These are phyloP conservation scores for Yoshiicerus persimilis DNA, from an alignment of 1,140 invertebrate genomes.

Conservation along the genomic window DNA sequence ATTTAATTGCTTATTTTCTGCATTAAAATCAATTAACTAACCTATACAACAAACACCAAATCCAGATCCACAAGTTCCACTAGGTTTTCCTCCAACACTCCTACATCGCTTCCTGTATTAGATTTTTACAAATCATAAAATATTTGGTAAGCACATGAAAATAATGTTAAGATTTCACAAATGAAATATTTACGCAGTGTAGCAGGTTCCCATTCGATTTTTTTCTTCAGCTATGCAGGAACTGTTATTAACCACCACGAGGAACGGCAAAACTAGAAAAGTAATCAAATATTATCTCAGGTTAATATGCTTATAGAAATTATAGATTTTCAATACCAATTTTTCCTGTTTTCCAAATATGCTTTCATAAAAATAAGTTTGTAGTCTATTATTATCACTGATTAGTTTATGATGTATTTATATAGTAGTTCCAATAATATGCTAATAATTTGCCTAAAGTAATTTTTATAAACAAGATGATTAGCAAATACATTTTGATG, in stretches of 20 bases:
- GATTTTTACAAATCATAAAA: too few relatives aligned
- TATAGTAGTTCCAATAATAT: too few relatives aligned
- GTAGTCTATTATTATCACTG: background rate
- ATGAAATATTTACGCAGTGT: background rate
- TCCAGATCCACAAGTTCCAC: conserved; percentile 35
- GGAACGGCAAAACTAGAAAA: background rate
- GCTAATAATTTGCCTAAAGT: too few relatives aligned
- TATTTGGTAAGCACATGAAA: background rate
- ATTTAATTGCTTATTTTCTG: background rate
- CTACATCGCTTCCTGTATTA: conserved; percentile 35
- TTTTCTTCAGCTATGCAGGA: background rate
- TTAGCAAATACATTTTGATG: background rate
- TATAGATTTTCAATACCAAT: too few relatives aligned
- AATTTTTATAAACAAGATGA: background rate
- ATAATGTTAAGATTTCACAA: background rate
- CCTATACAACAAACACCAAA: conserved; percentile 46
- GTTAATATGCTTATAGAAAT: background rate
- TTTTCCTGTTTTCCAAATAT: too few relatives aligned
- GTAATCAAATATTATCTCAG: background rate
- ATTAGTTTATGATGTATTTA: too few relatives aligned
- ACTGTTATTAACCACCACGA: background rate
- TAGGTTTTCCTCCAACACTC: conserved; percentile 18
- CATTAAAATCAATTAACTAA: background rate
- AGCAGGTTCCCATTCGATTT: conserved; percentile 5
- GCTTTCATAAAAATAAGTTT: background rate